These are phyloP conservation scores for Sthenelais limicola DNA, from an alignment of 2,888 invertebrate species.

Conservation along the genomic window DNA sequence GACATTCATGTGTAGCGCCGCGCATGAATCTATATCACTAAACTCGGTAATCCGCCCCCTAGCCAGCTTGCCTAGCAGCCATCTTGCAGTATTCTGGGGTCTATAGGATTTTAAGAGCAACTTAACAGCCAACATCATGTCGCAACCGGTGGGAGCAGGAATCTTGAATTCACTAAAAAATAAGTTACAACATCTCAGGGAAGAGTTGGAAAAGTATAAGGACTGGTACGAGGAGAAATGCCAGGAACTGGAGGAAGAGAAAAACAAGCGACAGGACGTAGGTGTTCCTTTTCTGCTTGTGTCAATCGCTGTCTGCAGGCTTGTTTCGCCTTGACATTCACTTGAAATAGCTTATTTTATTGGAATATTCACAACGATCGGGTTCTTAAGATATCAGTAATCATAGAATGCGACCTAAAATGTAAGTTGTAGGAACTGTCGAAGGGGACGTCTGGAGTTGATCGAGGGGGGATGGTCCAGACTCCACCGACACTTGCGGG, in stretches of 20 bases:
- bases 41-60: slow-evolving; percentile 31
- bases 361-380: no score
- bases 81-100: slow-evolving; percentile 29
- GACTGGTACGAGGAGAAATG: slow-evolving; percentile 53
- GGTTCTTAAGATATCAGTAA: no score
- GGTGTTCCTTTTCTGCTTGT: no score
- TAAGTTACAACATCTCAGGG: slow-evolving; percentile 54
- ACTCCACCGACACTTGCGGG: no score
- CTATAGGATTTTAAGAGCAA: slow-evolving; percentile 2
- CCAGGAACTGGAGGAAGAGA: slow-evolving; percentile 50
- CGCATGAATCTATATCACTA: slow-evolving; percentile 15
- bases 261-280: slow-evolving; percentile 48
- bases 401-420: no score
- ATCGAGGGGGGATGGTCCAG: no score
- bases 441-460: no score
- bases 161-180: slow-evolving; percentile 52
- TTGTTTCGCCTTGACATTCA: no score
- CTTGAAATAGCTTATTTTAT: no score
- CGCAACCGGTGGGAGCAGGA: slow-evolving; percentile 36
- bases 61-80: slow-evolving; percentile 36
- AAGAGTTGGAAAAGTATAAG: slow-evolving; percentile 54
- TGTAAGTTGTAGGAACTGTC: no score
- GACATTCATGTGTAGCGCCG: no score
- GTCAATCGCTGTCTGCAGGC: no score
- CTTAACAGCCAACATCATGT: slow-evolving; percentile 37